Base-by-base conservation (phyloP, 2,113 vertebrate species). In the Spea multiplicata region DNA sequence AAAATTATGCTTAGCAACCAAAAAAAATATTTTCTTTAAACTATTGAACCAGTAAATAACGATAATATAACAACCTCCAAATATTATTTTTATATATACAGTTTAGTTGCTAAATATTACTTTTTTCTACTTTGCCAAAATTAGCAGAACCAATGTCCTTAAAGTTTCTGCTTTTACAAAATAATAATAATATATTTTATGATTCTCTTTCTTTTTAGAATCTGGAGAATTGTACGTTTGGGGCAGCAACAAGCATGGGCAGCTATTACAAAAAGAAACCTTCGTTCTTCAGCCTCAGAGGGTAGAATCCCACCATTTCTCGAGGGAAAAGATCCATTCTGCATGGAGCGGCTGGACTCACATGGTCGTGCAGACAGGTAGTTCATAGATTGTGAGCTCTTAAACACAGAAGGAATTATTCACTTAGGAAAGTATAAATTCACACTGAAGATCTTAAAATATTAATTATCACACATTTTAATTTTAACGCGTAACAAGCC, bases 341-440 rank as follows among this genome's bases (percentile, higher is more conserved):
- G 82, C 94, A n/a, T 94, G 94, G 92, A 96, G 94, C 48, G 96
- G 96, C 82, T 99, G 97, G 97, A 97, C 95, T 4, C 97, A 99
- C 74, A 79, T 94, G 76, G 88, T 96, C 57, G 93, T 91, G 74
- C 92, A 71, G 84, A 97, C 96, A 92, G 95, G 96, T 98, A 86
- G 73, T 88, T 49, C 14, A 53, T 46, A 45, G 8, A 6, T 17
- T 17, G 4, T 14, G 6, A n/a, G 5, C 61, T 17, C 14, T 30
- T 30, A 30, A 30, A 64, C 61, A 44, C 65, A 46, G 65, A 10
- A 66, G 8, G 30, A 30, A 30, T 30, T 30, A 30, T 30, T 30
- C 30, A 30, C 30, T 30, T 30, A 30, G 30, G 1, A 30, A 30
- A 30, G 30, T 30, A 30, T 30, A 30, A 30, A 30, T 30, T 30